Evolutionary conservation across 1,140 invertebrate genomes (phyloP).

Genomic region (Lepidurus couesii): DNA sequence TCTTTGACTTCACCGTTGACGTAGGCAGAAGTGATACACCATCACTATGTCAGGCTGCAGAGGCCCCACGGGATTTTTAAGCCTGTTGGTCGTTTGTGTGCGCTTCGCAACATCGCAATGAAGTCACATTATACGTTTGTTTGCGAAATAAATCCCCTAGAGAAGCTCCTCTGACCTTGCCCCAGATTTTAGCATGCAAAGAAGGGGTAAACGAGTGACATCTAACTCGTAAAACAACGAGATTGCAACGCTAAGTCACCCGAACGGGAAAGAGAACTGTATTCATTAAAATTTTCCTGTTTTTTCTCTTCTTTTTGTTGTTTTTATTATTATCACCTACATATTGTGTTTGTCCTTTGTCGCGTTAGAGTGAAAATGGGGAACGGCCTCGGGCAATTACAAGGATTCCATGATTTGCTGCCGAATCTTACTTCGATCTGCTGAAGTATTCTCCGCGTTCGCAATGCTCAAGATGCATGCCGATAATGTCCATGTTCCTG

Average conservation of each 20-base stretch:
- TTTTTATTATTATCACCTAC: neutral
- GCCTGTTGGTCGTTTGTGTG: too few relatives aligned
- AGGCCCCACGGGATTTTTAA: too few relatives aligned
- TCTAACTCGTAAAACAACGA: too few relatives aligned
- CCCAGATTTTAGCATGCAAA: too few relatives aligned
- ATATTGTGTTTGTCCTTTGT: neutral
- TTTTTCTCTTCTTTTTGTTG: neutral
- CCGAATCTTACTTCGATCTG: neutral
- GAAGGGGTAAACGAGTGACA: too few relatives aligned
- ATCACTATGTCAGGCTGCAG: neutral
- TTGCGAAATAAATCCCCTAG: too few relatives aligned
- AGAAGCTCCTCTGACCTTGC: too few relatives aligned
- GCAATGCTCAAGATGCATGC: too few relatives aligned
- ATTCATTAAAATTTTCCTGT: neutral
- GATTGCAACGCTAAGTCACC: neutral
- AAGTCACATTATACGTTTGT: too few relatives aligned
- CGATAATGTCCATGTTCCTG: too few relatives aligned
- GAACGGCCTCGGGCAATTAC: neutral
- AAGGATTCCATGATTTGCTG: slow-evolving; percentile 5
- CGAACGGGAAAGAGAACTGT: neutral
- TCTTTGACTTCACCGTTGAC: neutral
- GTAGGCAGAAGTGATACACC: neutral
- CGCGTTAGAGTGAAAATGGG: neutral
- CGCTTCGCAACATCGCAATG: too few relatives aligned
- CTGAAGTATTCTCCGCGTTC: neutral